Evolutionary conservation across 2,888 invertebrate genomes (phyloP).

Genomic region (Cactoblastis cactorum): DNA sequence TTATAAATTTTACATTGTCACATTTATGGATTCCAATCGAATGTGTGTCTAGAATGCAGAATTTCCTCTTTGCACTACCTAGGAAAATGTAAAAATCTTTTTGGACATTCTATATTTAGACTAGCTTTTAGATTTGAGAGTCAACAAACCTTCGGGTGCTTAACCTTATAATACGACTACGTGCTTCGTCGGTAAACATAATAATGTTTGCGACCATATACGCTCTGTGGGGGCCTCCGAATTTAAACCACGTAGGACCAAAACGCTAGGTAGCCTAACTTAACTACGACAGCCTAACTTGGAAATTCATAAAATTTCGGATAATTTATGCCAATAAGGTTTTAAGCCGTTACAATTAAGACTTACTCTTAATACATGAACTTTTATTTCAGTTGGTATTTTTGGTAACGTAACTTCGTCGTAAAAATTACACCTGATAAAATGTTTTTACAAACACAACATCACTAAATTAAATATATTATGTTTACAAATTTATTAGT

Average conservation of each 20-base stretch:
- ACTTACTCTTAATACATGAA: no score
- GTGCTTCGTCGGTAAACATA: conserved; percentile 26
- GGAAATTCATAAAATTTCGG: not conserved
- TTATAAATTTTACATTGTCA: no score
- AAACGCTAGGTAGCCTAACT: not conserved
- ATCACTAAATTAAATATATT: no score
- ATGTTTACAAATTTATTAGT: no score
- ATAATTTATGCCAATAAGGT: no score
- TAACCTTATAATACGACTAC: conserved; percentile 60
- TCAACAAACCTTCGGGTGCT: conserved; percentile 52
- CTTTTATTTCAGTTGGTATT: no score
- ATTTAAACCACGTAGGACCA: not conserved
- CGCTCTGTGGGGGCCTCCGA: conserved; percentile 12
- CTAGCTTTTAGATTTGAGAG: conserved; percentile 15
- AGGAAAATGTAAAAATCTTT: not conserved
- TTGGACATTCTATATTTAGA: conserved; percentile 3
- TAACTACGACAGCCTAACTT: not conserved
- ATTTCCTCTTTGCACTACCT: not conserved
- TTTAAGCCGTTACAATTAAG: no score
- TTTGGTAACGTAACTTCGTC: no score
- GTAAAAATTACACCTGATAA: no score
- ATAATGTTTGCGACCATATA: conserved; percentile 22
- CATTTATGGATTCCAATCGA: no score
- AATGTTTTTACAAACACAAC: no score
- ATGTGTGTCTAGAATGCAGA: no score